A percentile compares a stretch with the other conserved stretches of the same genome.
Evolutionary conservation across 1,140 invertebrate species (phyloP).

Genomic region (Lepidotrigona ventralis): DNA sequence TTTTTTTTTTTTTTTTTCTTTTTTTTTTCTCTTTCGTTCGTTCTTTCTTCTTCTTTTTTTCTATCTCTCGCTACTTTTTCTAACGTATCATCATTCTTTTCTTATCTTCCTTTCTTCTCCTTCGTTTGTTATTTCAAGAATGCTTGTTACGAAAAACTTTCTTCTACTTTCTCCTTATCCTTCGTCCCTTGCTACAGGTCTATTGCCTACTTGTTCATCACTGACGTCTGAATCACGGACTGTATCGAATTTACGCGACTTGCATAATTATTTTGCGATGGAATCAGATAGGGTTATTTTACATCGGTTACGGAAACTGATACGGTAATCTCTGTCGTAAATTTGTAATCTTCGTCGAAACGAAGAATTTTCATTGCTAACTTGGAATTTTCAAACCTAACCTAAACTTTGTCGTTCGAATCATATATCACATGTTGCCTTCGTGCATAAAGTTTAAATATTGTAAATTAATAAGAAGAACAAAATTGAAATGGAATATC

Average conservation of each 20-base stretch:
- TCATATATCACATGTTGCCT: neutral
- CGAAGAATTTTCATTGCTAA: neutral
- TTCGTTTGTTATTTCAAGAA: neutral
- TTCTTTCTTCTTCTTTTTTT: neutral
- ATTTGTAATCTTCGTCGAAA: neutral
- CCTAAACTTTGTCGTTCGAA: neutral
- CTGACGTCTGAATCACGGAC: slow-evolving; percentile 31
- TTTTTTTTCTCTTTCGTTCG: neutral
- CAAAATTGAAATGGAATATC: neutral
- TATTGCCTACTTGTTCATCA: slow-evolving; percentile 17
- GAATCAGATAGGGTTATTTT: neutral
- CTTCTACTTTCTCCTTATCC: neutral
- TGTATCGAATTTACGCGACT: neutral
- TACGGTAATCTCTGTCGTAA: neutral
- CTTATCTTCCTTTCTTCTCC: neutral
- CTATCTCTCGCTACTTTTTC: neutral
- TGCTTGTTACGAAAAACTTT: neutral
- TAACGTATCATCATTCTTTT: neutral
- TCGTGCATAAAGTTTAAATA: neutral
- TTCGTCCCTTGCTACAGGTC: neutral
- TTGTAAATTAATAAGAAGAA: neutral
- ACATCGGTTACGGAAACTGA: too few species aligned
- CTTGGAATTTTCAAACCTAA: too few species aligned
- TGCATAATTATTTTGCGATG: slow-evolving; percentile 1
- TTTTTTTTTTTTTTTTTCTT: slow-evolving; percentile 32